Evolutionary conservation across 2,113 vertebrate genomes (phyloP), one percentile per base, ranked within the genome.

Genomic region (Sapajus apella): DNA sequence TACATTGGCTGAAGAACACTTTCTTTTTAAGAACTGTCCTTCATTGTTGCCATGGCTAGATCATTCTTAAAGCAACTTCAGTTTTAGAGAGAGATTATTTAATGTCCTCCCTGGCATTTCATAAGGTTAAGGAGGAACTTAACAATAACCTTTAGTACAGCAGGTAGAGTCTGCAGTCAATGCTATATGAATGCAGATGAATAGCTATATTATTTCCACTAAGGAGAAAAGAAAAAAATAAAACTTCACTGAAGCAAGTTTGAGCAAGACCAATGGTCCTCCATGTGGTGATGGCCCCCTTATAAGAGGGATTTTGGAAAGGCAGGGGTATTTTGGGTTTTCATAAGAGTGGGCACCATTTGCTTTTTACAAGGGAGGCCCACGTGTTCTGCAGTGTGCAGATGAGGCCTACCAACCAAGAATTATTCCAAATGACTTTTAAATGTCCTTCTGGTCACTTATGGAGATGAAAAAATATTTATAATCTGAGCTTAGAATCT

Each of bases 21-120:
- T 94, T 95, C 72, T 76, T 96, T 72, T 94, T 72, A 93, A 86
- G 23, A 91, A 94, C 1, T 87, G 77, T 88, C 75, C 82, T 97
- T 94, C 77, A 82, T 52, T 93, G 77, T 89, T 97, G 52, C n/a
- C 21, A 43, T 70, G 68, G 40, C n/a, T 93, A 37, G 95, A 79
- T 96, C 52, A 90, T 85, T 96, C 61, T 80, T 45, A 68, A 91
- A 96, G 80, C 7, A 87, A 83, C n/a, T 93, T 95, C 75, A 87
- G 35, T 92, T 96, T 95, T 86, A 75, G 9, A 72, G 47, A 95
- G 27, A 77, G 21, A 66, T 77, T 92, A 32, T 89, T 50, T 58
- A 94, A 91, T 87, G 35, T 88, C 37, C 47, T 92, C 16, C 32
- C 18, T 81, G 43, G 17, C 13, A 94, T 89, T 97, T 96, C 79